These are phyloP conservation scores for Megathymus violae DNA, from an alignment of 1,140 invertebrate species.

Conservation along the genomic window DNA sequence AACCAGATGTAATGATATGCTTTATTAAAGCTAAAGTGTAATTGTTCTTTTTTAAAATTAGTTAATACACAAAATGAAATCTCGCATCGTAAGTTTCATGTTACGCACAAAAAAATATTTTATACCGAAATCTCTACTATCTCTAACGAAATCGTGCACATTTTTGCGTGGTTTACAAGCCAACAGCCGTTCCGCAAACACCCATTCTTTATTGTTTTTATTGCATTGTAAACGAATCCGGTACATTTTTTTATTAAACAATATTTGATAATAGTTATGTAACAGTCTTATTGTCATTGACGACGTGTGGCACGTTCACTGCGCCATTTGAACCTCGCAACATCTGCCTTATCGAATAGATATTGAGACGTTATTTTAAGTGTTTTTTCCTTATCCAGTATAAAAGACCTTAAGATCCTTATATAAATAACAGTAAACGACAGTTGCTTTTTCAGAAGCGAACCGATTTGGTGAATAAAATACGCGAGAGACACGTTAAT, in stretches of 20 bases:
- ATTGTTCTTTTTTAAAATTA: no score
- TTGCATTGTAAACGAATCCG: background rate
- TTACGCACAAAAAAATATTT: no score
- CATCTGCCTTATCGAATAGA: constrained; percentile 17
- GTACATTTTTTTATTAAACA: background rate
- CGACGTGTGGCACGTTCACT: constrained; percentile 24
- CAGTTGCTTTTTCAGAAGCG: background rate
- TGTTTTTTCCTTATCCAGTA: constrained; percentile 35
- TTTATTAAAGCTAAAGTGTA: no score
- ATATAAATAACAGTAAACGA: background rate
- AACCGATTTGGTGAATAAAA: no score
- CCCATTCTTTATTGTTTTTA: background rate
- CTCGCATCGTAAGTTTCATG: no score
- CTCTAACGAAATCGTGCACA: no score
- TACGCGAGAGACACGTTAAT: no score
- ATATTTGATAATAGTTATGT: constrained; percentile 11
- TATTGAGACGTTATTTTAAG: constrained; percentile 22
- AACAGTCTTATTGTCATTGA: constrained; percentile 19
- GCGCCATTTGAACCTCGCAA: constrained; percentile 36
- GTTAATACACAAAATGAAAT: no score
- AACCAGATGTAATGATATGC: no score
- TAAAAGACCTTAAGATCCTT: constrained; percentile 5
- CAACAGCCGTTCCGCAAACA: background rate
- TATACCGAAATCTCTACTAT: no score
- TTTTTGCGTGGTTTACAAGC: no score